Conservation (phyloP, 2,797 vertebrate genomes). For the Staurois parvus region DNA sequence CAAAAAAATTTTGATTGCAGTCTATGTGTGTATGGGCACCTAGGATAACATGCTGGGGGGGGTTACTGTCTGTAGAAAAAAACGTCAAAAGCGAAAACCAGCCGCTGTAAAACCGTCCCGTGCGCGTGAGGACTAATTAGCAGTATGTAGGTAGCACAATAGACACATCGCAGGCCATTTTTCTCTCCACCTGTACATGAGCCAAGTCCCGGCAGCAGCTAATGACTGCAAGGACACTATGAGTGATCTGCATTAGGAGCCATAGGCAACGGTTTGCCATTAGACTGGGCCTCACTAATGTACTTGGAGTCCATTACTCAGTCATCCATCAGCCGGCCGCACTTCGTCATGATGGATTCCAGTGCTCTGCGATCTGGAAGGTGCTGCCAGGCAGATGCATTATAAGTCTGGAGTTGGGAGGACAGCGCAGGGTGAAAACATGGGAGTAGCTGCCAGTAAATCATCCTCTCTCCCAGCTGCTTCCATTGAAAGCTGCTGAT, state of each 20-base stretch:
- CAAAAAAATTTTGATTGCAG: too few relatives aligned
- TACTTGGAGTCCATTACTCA: conserved; percentile 96
- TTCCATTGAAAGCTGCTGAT: conserved; percentile 75
- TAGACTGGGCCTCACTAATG: conserved; percentile 91
- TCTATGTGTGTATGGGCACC: too few relatives aligned
- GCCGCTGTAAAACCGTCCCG: too few relatives aligned
- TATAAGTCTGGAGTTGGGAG: conserved; percentile 89
- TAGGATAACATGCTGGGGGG: too few relatives aligned
- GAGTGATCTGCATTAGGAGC: conserved; percentile 93
- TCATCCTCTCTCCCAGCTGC: conserved; percentile 82
- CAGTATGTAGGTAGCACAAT: not conserved
- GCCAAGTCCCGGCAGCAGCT: conserved; percentile 68
- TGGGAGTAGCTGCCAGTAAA: conserved; percentile 89
- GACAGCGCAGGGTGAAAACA: conserved; percentile 78
- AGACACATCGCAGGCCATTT: conserved; percentile 22
- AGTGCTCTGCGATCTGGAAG: conserved; percentile 91
- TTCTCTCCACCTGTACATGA: conserved; percentile 41
- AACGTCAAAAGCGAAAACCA: too few relatives aligned
- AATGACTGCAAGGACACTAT: conserved; percentile 83
- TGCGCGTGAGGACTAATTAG: too few relatives aligned
- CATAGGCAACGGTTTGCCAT: conserved; percentile 92
- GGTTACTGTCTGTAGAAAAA: too few relatives aligned
- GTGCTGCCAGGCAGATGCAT: conserved; percentile 82
- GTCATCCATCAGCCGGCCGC: conserved; percentile 96
- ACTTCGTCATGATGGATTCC: conserved; percentile 89